Evolutionary conservation across 37 sponge, comb jelly and placozoan genomes (phyloP).

Genomic region (Agelas oroides): DNA sequence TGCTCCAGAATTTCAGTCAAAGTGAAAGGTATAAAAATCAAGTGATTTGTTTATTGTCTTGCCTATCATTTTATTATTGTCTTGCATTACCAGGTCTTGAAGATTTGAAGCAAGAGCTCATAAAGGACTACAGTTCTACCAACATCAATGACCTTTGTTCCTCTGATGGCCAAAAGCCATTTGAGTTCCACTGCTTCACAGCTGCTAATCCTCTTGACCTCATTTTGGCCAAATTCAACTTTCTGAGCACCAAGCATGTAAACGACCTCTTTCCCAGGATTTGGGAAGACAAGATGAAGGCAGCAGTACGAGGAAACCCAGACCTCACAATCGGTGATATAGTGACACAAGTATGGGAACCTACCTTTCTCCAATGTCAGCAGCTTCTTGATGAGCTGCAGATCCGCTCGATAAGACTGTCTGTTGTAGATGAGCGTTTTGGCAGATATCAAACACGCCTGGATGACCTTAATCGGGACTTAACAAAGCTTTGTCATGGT

Average conservation of each 20-base stretch:
- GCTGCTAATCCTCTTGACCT: background rate
- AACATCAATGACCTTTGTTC: conserved; percentile 29
- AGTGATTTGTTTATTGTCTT: too few species aligned
- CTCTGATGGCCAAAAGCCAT: background rate
- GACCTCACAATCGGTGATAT: background rate
- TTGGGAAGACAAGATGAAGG: conserved; percentile 15
- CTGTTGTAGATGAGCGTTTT: conserved; percentile 8
- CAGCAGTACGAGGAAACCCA: background rate
- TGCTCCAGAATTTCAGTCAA: background rate
- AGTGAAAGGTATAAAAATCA: too few species aligned
- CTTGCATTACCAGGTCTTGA: conserved; percentile 13
- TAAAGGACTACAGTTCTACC: background rate
- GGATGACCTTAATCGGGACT: background rate
- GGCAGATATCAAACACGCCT: background rate
- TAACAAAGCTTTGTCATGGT: conserved; percentile 9
- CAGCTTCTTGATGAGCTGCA: conserved; percentile 13
- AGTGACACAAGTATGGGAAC: conserved; percentile 26
- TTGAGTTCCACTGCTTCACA: conserved; percentile 11
- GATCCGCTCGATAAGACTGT: conserved; percentile 6
- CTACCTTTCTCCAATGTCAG: conserved; percentile 15
- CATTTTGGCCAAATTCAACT: background rate
- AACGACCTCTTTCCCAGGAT: conserved; percentile 17
- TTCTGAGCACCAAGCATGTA: background rate
- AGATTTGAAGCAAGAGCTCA: background rate
- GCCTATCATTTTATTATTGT: too few species aligned